phyloP scores from a whole-genome alignment of 2,797 vertebrate species.

The Amazonetta brasiliensis region DNA sequence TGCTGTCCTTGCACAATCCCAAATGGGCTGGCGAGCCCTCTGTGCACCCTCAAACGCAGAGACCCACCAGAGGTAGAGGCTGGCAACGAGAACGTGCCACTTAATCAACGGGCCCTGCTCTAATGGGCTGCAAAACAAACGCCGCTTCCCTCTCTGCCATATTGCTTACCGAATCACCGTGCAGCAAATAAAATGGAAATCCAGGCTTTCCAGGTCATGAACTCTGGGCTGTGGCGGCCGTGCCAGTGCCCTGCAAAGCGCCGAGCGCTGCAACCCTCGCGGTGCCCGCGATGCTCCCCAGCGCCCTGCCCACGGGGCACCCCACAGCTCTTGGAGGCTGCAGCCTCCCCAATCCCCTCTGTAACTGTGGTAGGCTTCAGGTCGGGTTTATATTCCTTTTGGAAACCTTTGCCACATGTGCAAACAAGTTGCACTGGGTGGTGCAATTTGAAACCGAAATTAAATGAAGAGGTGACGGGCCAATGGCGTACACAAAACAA shows the following conservation, averaged over 20 bases:
- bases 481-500: constrained; percentile 57
- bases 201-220: background rate
- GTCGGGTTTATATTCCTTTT: constrained; percentile 10
- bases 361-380: background rate
- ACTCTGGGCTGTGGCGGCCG: background rate
- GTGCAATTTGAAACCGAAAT: constrained; percentile 62
- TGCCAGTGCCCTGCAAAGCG: background rate
- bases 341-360: background rate
- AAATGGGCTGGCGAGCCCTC: background rate
- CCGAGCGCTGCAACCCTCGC: background rate
- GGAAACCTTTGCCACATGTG: constrained; percentile 30
- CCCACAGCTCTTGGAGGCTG: background rate
- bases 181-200: background rate
- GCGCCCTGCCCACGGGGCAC: background rate
- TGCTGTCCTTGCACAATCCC: background rate
- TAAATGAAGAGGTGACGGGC: constrained; percentile 66
- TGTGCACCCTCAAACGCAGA: background rate
- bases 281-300: background rate
- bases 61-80: background rate
- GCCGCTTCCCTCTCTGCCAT: background rate
- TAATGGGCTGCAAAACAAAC: rapidly evolving
- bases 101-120: background rate
- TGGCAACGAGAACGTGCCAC: background rate
- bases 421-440: constrained; percentile 52
- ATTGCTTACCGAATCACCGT: background rate